These are phyloP conservation scores for Simalia tracyae DNA, from an alignment of 2,797 vertebrate species.

Conservation along the genomic window DNA sequence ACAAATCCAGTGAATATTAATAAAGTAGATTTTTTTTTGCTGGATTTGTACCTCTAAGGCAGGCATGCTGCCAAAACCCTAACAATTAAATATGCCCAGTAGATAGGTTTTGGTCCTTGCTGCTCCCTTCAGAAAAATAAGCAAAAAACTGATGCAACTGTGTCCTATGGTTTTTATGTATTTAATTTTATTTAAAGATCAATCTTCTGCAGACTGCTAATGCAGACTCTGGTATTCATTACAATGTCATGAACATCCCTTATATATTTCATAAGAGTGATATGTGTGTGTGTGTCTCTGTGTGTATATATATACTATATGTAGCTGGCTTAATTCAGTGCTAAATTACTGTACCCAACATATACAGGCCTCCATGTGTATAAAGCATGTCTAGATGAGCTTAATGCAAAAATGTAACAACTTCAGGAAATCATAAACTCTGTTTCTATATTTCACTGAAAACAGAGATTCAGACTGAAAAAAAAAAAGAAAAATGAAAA, in stretches of 20 bases:
- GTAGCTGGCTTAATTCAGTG: neutral
- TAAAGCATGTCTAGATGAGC: neutral
- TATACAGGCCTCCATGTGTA: neutral
- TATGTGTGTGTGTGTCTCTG: neutral
- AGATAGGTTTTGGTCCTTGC: neutral
- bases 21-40: too few species aligned
- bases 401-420: neutral
- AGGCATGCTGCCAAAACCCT: neutral
- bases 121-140: neutral
- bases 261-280: neutral
- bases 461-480: neutral
- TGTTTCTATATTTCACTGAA: neutral
- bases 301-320: neutral
- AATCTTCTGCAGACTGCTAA: neutral
- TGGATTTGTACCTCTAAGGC: neutral
- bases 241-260: neutral
- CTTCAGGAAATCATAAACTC: neutral
- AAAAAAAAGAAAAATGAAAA: neutral
- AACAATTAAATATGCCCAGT: neutral
- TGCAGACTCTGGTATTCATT: neutral
- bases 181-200: neutral
- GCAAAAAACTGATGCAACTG: neutral
- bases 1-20: neutral
- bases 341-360: neutral
- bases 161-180: neutral